Evolutionary conservation across 1,140 invertebrate genomes (phyloP), one percentile per base, ranked within the genome.

Genomic region (Phortica variegata): DNA sequence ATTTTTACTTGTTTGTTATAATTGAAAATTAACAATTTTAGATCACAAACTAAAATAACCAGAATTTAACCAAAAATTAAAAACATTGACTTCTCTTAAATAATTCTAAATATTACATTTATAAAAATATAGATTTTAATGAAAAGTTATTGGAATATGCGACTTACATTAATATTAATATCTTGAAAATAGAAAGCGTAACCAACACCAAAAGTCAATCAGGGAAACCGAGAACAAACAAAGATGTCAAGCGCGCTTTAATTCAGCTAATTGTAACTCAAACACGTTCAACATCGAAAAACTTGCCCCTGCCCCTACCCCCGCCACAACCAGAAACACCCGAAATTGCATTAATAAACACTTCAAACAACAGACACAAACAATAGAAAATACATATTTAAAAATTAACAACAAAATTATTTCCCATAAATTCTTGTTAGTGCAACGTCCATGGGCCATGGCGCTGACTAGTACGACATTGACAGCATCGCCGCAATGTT

Each of bases 351-450:
- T 55, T 51, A 45, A 52, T 56, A 61, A 54, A 50, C 41, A 66
- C 54, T 61, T 48, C 40, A 49, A 26, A 48, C 47, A 43, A 54
- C 40, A 34, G 33, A 47, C 9, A 26, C 17, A 21, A 38, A 32
- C 33, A 43, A 21, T 19, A 38, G 43, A 47, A 29, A 49, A 43
- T 44, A 68, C 60, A 63, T 69, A 68, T 69, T n/a, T 68, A 68
- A 60, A 68, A 68, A 68, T 69, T 60, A 68, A 68, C 65, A 60
- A 63, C 63, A 58, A 68, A 58, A 68, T 68, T 69, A 63, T 68
- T 68, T 68, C 63, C 65, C 63, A 68, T 68, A 68, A 68, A 69
- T 68, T 68, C 63, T 68, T 65, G 65, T 68, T 68, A 68, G 69
- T 38, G 17, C 17, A 15, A n/a, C n/a, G n/a, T n/a, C n/a, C n/a